phyloP scores from a whole-genome alignment of 2,888 invertebrate genomes.

The Ornithoptera alexandrae region DNA sequence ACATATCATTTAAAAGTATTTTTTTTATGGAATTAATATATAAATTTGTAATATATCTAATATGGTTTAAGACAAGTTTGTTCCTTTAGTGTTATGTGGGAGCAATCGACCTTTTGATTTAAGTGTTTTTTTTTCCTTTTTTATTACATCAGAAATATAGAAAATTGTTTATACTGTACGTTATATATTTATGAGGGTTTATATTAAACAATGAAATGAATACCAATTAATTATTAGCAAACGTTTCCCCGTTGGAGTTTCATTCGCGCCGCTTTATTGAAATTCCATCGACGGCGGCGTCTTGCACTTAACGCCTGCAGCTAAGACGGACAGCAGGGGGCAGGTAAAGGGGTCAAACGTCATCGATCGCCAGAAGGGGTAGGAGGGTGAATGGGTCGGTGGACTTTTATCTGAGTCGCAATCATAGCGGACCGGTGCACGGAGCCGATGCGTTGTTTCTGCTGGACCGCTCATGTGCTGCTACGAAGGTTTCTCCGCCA shows the following conservation, averaged over 20 bases:
- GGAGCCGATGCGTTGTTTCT: slow-evolving; percentile 22
- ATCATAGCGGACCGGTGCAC: slow-evolving; percentile 31
- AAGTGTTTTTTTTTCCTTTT: too few species aligned
- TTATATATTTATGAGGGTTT: too few species aligned
- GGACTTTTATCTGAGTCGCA: slow-evolving; percentile 35
- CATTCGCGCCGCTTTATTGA: neutral
- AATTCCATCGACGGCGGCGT: slow-evolving; percentile 22
- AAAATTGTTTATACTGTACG: too few species aligned
- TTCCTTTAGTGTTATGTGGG: too few species aligned
- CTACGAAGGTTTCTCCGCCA: neutral
- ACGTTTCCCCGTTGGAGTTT: neutral
- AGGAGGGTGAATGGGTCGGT: slow-evolving; percentile 26
- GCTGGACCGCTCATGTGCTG: neutral
- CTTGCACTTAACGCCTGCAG: slow-evolving; percentile 63
- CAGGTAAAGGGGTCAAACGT: slow-evolving; percentile 77
- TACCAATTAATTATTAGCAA: neutral
- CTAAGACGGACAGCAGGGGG: slow-evolving; percentile 66
- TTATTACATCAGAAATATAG: too few species aligned
- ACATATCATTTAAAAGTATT: too few species aligned
- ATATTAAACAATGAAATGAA: too few species aligned
- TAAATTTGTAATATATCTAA: too few species aligned
- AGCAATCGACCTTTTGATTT: too few species aligned
- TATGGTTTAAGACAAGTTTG: too few species aligned
- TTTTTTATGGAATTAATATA: too few species aligned
- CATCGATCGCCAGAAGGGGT: slow-evolving; percentile 61